Evolutionary conservation across 2,113 vertebrate species (phyloP).

Genomic region (Phoxinus phoxinus): DNA sequence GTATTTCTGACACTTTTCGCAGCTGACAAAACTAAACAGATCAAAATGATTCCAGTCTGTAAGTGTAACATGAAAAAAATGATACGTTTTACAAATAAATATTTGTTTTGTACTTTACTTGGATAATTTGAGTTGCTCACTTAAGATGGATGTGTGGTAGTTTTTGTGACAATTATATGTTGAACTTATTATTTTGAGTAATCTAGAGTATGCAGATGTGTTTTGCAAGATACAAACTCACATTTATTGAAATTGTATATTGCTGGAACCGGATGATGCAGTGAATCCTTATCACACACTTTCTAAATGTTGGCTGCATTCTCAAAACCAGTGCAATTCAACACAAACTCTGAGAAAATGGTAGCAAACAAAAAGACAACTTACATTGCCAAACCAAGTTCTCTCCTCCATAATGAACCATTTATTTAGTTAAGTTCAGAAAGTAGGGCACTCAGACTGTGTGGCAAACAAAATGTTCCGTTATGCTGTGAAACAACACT

Average conservation of each 20-base stretch:
- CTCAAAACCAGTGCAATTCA: background rate
- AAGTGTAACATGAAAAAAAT: no score
- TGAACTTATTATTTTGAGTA: background rate
- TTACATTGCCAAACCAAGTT: background rate
- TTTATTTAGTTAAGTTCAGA: conserved; percentile 33
- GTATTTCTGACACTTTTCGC: background rate
- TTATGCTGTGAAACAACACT: conserved; percentile 28
- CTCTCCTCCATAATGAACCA: background rate
- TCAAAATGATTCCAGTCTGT: background rate
- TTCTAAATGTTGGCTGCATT: background rate
- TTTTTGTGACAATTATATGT: no score
- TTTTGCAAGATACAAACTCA: background rate
- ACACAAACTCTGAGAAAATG: conserved; percentile 8
- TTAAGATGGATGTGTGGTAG: background rate
- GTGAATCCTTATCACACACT: background rate
- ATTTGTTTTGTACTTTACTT: no score
- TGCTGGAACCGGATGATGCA: background rate
- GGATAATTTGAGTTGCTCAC: background rate
- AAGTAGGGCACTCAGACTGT: conserved; percentile 28
- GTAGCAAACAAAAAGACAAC: background rate
- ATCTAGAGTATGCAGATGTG: background rate
- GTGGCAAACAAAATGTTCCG: conserved; percentile 33
- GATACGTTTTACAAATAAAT: no score
- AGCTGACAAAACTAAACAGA: background rate
- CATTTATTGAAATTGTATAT: background rate